Base-by-base conservation (phyloP, 1,140 invertebrate genomes). In the Calliphora vicina region DNA sequence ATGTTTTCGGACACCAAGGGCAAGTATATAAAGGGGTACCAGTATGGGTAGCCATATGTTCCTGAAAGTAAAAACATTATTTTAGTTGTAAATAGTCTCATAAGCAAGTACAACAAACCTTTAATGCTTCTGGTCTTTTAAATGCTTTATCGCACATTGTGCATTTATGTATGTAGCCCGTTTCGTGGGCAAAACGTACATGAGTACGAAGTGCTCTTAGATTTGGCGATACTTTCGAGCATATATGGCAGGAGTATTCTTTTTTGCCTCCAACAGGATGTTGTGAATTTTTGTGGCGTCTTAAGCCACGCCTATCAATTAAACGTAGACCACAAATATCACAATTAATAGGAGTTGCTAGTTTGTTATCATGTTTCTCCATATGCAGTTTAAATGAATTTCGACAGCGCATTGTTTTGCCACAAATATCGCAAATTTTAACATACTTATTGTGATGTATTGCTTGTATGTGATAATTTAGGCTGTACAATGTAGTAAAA, bases 381-480 rank as follows among this genome's bases (percentile, higher is more conserved):
- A 20, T 17, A 12, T 76, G 73, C n/a, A 29, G 84, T 23, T 29
- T 84, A 45, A 90, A 89, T 1, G 87, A 86, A 0, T 86, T 85
- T 0, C 85, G 83, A 8, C 87, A 86, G 0, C 88, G 86, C 50
- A 90, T 87, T 0, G 88, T 86, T 81, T 90, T 88, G 0, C 88
- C 89, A 26, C 89, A 90, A n/a, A 90, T 87, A 81, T 90, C 87
- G 84, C 89, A 90, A 85, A 90, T 90, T 72, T 85, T 87, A 35
- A 85, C 86, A n/a, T 88, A 89, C 25, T 85, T 84, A 17, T 87
- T 85, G 20, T 87, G 72, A 27, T 89, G 71, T 82, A 61, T 87
- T 80, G 85, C 74, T 25, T 87, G 86, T 3, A 86, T 83, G 43
- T 89, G 88, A 43, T 89, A 86, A 43, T 88, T 83, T 85, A 89